Evolutionary conservation across 2,113 vertebrate genomes (phyloP).

Genomic region (Onychorhynchus coronatus): DNA sequence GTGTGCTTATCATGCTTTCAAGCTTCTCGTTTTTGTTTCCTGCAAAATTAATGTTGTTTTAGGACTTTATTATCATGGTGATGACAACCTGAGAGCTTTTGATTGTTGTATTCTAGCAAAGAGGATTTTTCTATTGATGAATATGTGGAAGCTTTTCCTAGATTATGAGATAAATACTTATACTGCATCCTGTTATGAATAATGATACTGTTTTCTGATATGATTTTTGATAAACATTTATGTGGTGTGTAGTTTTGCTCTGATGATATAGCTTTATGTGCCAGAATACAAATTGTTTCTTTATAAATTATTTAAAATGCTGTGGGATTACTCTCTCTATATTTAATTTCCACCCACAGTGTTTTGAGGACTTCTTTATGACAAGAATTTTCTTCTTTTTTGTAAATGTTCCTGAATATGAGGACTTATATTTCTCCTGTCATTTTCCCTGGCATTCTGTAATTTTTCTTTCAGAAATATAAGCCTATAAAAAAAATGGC

Average conservation of each 20-base stretch:
- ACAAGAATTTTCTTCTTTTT: not conserved
- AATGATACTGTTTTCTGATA: constrained; percentile 9
- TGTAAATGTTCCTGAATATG: not conserved
- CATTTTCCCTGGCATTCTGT: not conserved
- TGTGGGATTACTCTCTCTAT: not conserved
- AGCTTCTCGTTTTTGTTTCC: not conserved
- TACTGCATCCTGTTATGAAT: not conserved
- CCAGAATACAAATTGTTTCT: constrained; percentile 27
- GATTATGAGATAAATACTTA: not conserved
- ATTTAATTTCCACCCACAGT: not conserved
- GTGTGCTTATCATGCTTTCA: not conserved
- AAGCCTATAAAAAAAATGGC: not conserved
- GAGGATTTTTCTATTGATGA: not conserved
- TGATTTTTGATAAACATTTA: not conserved
- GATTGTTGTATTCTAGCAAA: not conserved
- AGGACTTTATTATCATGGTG: not conserved
- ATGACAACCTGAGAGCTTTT: not conserved
- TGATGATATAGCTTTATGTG: not conserved
- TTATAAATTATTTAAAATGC: constrained; percentile 48
- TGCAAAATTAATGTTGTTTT: constrained; percentile 1
- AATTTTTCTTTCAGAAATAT: not conserved
- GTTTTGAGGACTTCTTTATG: not conserved
- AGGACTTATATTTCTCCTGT: not conserved
- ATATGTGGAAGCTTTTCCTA: not conserved
- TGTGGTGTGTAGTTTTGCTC: not conserved